These are phyloP conservation scores for Condylura cristata DNA, from an alignment of 2,113 vertebrate species.

Conservation along the genomic window DNA sequence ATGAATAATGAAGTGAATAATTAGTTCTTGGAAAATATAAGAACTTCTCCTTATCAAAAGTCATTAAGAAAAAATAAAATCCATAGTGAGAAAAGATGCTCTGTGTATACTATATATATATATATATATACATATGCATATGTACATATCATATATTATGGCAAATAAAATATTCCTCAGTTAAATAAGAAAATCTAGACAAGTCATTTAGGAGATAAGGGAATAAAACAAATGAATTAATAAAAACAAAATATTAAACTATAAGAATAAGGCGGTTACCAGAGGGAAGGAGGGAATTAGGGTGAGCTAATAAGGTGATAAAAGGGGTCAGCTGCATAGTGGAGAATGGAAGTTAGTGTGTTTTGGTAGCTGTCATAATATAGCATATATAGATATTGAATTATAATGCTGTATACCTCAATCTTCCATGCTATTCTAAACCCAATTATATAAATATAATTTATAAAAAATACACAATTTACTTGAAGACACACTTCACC, in stretches of 20 bases:
- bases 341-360: not conserved
- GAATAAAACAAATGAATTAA: not conserved
- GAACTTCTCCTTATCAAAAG: conserved; percentile 6
- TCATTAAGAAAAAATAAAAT: not conserved
- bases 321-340: too few species aligned
- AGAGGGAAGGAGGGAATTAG: not conserved
- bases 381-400: not conserved
- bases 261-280: not conserved
- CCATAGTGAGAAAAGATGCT: not conserved
- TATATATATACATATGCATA: not conserved
- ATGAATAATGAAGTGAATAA: not conserved
- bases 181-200: conserved; percentile 27
- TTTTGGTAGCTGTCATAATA: not conserved
- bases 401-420: not conserved
- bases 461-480: not conserved
- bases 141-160: not conserved
- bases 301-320: too few species aligned
- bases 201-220: not conserved
- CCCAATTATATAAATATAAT: not conserved
- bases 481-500: not conserved
- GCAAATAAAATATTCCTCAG: not conserved
- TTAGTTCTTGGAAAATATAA: not conserved
- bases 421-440: not conserved
- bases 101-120: not conserved
- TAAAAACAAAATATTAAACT: not conserved